Conservation (phyloP, 2,113 vertebrate genomes). For the Sapayoa aenigma region DNA sequence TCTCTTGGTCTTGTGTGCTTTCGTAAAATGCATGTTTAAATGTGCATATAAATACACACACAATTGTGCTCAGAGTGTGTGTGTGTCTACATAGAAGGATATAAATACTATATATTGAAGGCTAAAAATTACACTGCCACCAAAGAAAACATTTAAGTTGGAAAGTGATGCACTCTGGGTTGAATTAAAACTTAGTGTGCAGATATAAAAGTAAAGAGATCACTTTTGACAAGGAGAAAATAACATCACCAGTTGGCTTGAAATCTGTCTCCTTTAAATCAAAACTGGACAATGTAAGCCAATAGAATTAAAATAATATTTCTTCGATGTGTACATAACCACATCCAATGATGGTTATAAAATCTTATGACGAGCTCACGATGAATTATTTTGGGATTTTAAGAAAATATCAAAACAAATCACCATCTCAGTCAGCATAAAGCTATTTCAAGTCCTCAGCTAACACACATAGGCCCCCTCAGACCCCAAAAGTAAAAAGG, state of each 20-base stretch:
- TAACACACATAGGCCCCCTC: not conserved
- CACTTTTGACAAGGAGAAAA: not conserved
- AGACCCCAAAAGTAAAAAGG: not conserved
- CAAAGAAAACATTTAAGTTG: not conserved
- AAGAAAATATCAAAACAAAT: not conserved
- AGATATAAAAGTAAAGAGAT: not conserved
- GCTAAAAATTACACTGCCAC: not conserved
- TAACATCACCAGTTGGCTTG: fast-evolving
- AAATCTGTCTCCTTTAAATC: not conserved
- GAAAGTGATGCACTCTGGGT: not conserved
- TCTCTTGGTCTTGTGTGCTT: not conserved
- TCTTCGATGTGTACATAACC: not conserved
- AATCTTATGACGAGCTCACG: not conserved
- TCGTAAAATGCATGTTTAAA: not conserved
- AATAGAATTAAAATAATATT: not conserved
- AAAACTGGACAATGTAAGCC: not conserved
- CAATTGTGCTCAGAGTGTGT: not conserved
- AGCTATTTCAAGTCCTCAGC: not conserved
- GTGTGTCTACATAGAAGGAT: not conserved
- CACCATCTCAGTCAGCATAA: not conserved
- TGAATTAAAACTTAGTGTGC: not conserved
- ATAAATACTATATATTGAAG: not conserved
- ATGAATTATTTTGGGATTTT: not conserved
- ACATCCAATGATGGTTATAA: not conserved
- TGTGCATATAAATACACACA: not conserved